Evolutionary conservation across 2,113 vertebrate genomes (phyloP), one percentile per base, ranked within the genome.

Genomic region (Hippocampus comes): DNA sequence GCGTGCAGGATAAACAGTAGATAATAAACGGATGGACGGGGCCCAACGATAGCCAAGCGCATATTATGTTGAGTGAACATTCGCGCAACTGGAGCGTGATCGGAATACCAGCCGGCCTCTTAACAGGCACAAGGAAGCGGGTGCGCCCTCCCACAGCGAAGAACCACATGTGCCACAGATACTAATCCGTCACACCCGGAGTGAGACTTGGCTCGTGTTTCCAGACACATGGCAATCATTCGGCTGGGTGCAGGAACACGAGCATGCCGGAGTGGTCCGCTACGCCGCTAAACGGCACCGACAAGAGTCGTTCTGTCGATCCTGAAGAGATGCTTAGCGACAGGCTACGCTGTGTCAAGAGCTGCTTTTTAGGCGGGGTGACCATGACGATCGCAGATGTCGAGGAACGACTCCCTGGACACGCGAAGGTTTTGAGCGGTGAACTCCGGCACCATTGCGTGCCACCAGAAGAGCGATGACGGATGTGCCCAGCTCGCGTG

Each of bases 141-240:
- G 65, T 15, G 68, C 15, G 72, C 34, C 42, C 64, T 18, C 41
- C 71, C 64, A 55, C 64, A 43, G 74, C 57, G 34, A 51, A 71
- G 70, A 57, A 72, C 56, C 72, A 72, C 79, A 77, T 17, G 25
- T 17, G 42, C 11, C 20, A 74, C 65, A 48, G 69, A 63, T 60
- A 78, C 67, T 84, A 84, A 85, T 85, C 82, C 73, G 67, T 71
- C 72, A 81, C 68, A 76, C 71, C 83, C 75, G 0, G 9, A 73
- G 75, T 75, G 71, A 82, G 79, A 82, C 65, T 80, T 82, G 86
- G 86, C 76, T 41, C 73, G 66, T 75, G 71, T 78, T 78, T 79
- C 74, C 72, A 78, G 76, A 80, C 86, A 88, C 85, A 86, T 78
- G 83, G 82, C 74, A 83, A 88, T 87, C 82, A 80, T 81, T 87